Evolutionary conservation across 2,888 invertebrate species (phyloP).

Genomic region (Argyra leucocephala): DNA sequence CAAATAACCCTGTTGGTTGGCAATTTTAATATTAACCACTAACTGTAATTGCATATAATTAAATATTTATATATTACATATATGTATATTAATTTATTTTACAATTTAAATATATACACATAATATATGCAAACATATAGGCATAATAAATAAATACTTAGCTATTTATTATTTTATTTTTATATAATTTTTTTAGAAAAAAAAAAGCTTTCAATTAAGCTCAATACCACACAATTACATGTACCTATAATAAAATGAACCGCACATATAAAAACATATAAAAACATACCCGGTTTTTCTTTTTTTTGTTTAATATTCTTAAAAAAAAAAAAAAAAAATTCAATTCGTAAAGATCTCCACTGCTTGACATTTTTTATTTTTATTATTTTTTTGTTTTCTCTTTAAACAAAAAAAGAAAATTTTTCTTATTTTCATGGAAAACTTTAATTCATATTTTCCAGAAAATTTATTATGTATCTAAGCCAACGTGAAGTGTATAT

Average conservation of each 20-base stretch:
- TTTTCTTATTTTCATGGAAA: no score
- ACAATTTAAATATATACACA: no score
- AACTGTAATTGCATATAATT: no score
- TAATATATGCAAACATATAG: no score
- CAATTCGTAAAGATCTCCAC: background rate
- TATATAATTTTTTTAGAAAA: background rate
- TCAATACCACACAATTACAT: background rate
- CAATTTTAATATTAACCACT: no score
- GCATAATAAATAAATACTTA: no score
- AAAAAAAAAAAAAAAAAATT: background rate
- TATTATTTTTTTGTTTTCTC: no score
- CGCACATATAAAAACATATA: background rate
- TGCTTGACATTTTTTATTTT: background rate
- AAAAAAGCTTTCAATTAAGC: background rate
- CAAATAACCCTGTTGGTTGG: no score
- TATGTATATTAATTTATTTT: no score
- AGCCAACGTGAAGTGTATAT: background rate
- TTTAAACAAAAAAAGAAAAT: no score
- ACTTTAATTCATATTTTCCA: background rate
- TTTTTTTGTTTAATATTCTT: background rate
- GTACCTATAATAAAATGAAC: background rate
- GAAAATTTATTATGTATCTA: constrained; percentile 4
- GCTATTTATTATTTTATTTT: no score
- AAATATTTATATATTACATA: no score
- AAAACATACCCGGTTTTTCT: background rate